Conservation (phyloP, 92 coral and sea anemone genomes). For the Plumapathes pennacea region DNA sequence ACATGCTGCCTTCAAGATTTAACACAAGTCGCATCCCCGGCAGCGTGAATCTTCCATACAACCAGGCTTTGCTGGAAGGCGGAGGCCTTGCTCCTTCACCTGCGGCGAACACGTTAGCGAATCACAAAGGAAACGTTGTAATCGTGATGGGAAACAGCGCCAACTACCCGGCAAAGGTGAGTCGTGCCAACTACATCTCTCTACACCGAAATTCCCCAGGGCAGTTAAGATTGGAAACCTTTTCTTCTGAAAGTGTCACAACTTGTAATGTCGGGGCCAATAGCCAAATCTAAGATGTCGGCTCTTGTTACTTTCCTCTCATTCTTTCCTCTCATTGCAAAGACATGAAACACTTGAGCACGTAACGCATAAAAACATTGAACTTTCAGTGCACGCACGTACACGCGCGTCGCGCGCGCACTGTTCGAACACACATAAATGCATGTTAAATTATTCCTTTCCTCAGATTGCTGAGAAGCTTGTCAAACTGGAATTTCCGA, state of each 20-base stretch:
- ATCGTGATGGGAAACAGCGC: slow-evolving; percentile 81
- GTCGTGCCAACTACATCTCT: no score
- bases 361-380: no score
- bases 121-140: slow-evolving; percentile 81
- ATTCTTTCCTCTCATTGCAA: no score
- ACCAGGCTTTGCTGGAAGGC: slow-evolving; percentile 93
- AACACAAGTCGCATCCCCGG: slow-evolving; percentile 82
- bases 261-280: no score
- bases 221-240: no score
- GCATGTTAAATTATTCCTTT: neutral
- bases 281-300: no score
- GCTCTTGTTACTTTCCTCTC: no score
- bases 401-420: no score
- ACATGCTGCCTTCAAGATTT: slow-evolving; percentile 35
- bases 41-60: slow-evolving; percentile 88
- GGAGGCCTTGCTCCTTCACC: slow-evolving; percentile 81
- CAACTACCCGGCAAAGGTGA: slow-evolving; percentile 84
- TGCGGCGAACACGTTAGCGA: slow-evolving; percentile 59
- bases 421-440: no score
- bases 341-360: neutral
- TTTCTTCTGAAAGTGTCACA: no score
- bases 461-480: slow-evolving; percentile 85
- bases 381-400: no score
- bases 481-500: slow-evolving; percentile 73
- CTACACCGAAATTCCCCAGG: no score